phyloP scores from a whole-genome alignment of 2,113 vertebrate species.

The Aptenodytes patagonicus region DNA sequence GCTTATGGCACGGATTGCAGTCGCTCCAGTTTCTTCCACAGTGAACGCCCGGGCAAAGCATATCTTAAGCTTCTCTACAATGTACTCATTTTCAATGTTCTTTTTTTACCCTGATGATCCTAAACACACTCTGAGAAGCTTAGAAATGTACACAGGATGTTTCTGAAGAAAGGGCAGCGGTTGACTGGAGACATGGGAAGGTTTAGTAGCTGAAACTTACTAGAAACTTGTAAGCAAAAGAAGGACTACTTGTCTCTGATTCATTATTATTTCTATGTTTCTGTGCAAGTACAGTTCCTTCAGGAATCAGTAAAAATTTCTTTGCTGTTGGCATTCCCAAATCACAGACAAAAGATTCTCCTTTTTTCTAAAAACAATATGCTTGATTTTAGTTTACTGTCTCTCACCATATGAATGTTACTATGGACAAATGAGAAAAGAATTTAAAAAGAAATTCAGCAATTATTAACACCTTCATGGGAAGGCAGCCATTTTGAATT shows the following conservation, averaged over 20 bases:
- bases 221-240: neutral
- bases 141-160: neutral
- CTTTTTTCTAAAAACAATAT: neutral
- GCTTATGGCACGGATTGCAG: accelerated
- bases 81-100: neutral
- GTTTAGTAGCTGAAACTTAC: neutral
- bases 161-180: neutral
- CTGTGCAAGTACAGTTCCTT: neutral
- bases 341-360: neutral
- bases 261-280: neutral
- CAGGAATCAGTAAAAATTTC: neutral
- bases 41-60: neutral
- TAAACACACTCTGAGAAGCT: neutral
- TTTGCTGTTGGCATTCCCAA: neutral
- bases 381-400: neutral
- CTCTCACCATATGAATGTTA: neutral
- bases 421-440: neutral
- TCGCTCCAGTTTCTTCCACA: neutral
- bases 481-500: neutral
- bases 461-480: neutral
- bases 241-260: neutral
- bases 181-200: neutral
- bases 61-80: neutral
- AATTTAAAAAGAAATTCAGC: neutral
- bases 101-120: neutral